Evolutionary conservation across 2,888 invertebrate genomes (phyloP).

Genomic region (Hydraecia micacea): DNA sequence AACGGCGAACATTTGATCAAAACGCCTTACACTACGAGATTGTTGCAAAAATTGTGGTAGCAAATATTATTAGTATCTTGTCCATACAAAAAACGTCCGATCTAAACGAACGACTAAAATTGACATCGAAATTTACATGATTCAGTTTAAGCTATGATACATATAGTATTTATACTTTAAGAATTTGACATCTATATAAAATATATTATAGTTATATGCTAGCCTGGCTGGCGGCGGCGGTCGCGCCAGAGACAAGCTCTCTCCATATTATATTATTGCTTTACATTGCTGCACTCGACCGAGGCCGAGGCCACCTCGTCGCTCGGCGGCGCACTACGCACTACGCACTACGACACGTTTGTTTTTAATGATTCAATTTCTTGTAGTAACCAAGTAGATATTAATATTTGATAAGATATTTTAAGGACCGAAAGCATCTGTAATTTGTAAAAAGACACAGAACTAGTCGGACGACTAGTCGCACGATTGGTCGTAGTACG

Average conservation of each 20-base stretch:
- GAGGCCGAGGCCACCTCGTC: slow-evolving; percentile 35
- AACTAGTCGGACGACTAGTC: not conserved
- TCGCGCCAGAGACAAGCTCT: slow-evolving; percentile 17
- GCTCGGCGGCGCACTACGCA: slow-evolving; percentile 3
- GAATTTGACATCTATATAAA: slow-evolving; percentile 89
- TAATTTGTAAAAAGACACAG: not conserved
- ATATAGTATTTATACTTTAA: slow-evolving; percentile 80
- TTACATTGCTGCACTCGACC: slow-evolving; percentile 30
- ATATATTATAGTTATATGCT: slow-evolving; percentile 79
- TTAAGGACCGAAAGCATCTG: not conserved
- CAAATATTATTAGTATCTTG: slow-evolving; percentile 77
- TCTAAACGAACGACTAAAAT: slow-evolving; percentile 85
- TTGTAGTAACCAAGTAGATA: not conserved
- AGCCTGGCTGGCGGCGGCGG: slow-evolving; percentile 47
- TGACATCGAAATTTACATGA: slow-evolving; percentile 89
- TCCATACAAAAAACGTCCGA: slow-evolving; percentile 82
- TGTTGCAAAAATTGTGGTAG: slow-evolving; percentile 88
- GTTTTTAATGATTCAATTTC: not conserved
- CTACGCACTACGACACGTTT: slow-evolving; percentile 6
- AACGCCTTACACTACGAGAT: slow-evolving; percentile 80
- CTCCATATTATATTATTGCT: slow-evolving; percentile 53
- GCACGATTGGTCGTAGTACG: not conserved
- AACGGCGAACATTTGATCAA: slow-evolving; percentile 82
- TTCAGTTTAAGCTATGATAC: slow-evolving; percentile 87
- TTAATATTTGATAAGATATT: not conserved